A percentile compares a stretch with the other conserved stretches of the same genome.
Conservation (phyloP, 2,888 invertebrate genomes). For the Smittia sp. region DNA sequence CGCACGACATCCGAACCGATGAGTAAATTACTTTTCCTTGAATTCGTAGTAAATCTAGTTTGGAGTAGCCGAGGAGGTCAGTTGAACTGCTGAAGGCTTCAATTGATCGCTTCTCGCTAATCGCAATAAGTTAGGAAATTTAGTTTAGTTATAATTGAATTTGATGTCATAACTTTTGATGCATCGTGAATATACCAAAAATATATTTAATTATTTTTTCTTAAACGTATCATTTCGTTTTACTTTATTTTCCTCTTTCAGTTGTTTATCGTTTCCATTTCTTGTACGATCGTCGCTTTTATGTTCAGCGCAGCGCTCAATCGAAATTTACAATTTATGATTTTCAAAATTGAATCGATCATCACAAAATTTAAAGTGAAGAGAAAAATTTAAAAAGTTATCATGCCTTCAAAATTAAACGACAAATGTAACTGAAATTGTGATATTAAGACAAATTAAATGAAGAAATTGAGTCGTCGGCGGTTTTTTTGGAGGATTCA, state of each 20-base stretch:
- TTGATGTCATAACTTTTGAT: not conserved
- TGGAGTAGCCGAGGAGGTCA: not conserved
- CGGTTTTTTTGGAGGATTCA: not conserved
- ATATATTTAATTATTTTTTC: constrained; percentile 18
- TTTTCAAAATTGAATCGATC: constrained; percentile 29
- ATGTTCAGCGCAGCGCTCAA: constrained; percentile 3
- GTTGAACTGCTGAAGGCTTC: not conserved
- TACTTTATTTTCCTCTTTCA: constrained; percentile 4
- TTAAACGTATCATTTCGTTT: not conserved
- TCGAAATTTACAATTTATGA: constrained; percentile 9
- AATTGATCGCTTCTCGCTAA: not conserved
- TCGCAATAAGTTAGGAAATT: constrained; percentile 2
- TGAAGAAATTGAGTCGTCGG: constrained; percentile 40
- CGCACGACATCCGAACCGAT: not conserved
- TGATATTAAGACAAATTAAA: constrained; percentile 48
- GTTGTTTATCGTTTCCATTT: not conserved
- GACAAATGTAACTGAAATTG: constrained; percentile 55
- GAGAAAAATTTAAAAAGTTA: constrained; percentile 43
- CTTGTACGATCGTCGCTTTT: not conserved
- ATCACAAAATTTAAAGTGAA: constrained; percentile 43
- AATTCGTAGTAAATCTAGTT: not conserved
- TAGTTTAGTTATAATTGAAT: constrained; percentile 7
- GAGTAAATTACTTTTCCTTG: not conserved
- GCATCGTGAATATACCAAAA: not conserved
- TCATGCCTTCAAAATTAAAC: constrained; percentile 48